A percentile compares a stretch with the other conserved stretches of the same genome.
Conservation (phyloP, 2,888 invertebrate genomes). For the Neoitamus cyanurus region DNA sequence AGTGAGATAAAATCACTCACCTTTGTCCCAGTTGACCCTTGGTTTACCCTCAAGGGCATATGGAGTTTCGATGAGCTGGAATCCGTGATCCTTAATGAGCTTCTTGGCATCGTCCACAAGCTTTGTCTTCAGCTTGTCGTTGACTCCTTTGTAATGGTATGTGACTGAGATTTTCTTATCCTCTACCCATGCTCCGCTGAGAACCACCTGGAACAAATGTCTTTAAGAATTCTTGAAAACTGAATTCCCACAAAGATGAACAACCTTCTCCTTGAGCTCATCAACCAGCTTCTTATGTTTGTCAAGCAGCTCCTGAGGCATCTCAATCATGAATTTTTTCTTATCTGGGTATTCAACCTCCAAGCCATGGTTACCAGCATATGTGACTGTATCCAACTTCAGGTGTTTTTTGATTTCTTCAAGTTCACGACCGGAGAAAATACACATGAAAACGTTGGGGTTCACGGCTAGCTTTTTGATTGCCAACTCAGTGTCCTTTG, state of each 20-base stretch:
- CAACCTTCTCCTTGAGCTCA: slow-evolving; percentile 74
- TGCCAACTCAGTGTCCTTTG: slow-evolving; percentile 79
- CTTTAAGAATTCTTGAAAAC: not conserved
- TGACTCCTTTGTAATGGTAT: slow-evolving; percentile 79
- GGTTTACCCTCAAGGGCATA: slow-evolving; percentile 83
- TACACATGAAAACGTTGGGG: slow-evolving; percentile 77
- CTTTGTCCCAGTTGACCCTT: slow-evolving; percentile 84
- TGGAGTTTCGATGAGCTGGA: slow-evolving; percentile 76
- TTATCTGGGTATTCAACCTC: slow-evolving; percentile 82
- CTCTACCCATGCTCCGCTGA: slow-evolving; percentile 81
- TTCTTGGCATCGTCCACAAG: slow-evolving; percentile 73
- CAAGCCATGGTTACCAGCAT: slow-evolving; percentile 81
- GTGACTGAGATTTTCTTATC: slow-evolving; percentile 80
- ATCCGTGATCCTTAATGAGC: slow-evolving; percentile 75
- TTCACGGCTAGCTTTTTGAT: slow-evolving; percentile 75
- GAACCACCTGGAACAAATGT: slow-evolving; percentile 69
- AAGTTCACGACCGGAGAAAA: slow-evolving; percentile 80
- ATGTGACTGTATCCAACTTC: slow-evolving; percentile 71
- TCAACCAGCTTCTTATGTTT: slow-evolving; percentile 75
- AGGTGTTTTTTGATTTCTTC: slow-evolving; percentile 79
- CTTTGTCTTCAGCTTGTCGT: slow-evolving; percentile 70
- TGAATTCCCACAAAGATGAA: not conserved
- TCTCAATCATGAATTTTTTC: slow-evolving; percentile 79
- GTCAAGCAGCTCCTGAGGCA: slow-evolving; percentile 76
- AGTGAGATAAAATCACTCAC: slow-evolving; percentile 60